phyloP scores from a whole-genome alignment of 2,113 vertebrate genomes.

The Trinectes maculatus region DNA sequence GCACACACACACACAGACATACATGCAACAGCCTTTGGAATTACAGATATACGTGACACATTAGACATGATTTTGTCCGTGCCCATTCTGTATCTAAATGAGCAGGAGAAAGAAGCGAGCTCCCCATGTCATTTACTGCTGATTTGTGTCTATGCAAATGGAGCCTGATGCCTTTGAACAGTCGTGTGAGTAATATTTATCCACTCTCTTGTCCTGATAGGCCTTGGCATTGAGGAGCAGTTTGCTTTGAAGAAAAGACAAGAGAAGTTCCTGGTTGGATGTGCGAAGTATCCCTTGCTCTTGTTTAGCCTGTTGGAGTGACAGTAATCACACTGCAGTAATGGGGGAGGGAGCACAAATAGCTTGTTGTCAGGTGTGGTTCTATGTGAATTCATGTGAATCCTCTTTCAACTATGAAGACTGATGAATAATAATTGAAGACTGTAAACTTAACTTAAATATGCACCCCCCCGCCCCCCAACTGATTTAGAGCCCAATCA shows the following conservation, averaged over 20 bases:
- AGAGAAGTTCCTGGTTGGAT: slow-evolving; percentile 22
- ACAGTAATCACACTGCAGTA: slow-evolving; percentile 29
- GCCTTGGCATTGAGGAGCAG: slow-evolving; percentile 41
- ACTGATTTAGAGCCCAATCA: neutral
- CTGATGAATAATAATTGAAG: neutral
- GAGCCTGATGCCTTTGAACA: slow-evolving; percentile 68
- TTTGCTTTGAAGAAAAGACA: slow-evolving; percentile 28
- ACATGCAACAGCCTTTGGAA: slow-evolving; percentile 63
- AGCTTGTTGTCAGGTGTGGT: slow-evolving; percentile 18
- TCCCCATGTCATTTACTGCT: slow-evolving; percentile 75
- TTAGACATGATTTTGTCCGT: slow-evolving; percentile 67
- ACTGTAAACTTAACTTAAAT: neutral
- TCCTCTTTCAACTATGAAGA: neutral
- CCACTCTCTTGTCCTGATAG: slow-evolving; percentile 49
- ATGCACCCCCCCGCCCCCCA: too few relatives aligned
- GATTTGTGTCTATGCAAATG: slow-evolving; percentile 75
- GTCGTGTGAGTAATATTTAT: slow-evolving; percentile 65
- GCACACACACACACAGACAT: slow-evolving; percentile 45
- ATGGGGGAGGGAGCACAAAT: slow-evolving; percentile 12
- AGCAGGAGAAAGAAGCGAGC: slow-evolving; percentile 67
- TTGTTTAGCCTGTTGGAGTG: slow-evolving; percentile 18
- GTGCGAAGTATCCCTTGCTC: slow-evolving; percentile 6
- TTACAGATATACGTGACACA: slow-evolving; percentile 78
- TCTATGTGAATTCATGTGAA: neutral
- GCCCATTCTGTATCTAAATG: slow-evolving; percentile 67